Conservation (phyloP, 1,140 invertebrate genomes). For the Saccostrea cuccullata region DNA sequence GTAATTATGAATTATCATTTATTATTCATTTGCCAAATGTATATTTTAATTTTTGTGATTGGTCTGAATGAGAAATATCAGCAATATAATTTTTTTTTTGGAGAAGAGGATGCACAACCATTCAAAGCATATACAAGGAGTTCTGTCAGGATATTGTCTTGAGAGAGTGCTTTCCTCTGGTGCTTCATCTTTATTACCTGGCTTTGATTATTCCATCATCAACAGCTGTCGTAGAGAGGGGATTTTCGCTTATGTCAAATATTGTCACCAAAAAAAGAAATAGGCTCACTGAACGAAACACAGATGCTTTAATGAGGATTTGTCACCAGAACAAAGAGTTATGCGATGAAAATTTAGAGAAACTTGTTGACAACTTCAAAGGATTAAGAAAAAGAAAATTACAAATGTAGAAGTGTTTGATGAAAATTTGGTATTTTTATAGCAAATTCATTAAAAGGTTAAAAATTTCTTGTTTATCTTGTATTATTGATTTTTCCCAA, state of each 20-base stretch:
- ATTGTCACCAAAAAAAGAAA: slow-evolving; percentile 40
- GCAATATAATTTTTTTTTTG: neutral
- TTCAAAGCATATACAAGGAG: slow-evolving; percentile 4
- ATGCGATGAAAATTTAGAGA: too few species aligned
- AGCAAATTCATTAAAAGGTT: too few species aligned
- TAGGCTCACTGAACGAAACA: slow-evolving; percentile 31
- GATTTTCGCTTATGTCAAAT: slow-evolving; percentile 37
- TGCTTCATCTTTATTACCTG: slow-evolving; percentile 3
- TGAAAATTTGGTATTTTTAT: too few species aligned
- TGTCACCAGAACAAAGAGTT: slow-evolving; percentile 41
- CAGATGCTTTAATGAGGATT: slow-evolving; percentile 14
- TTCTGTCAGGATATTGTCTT: slow-evolving; percentile 30
- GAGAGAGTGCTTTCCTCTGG: slow-evolving; percentile 37
- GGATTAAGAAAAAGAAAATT: too few species aligned
- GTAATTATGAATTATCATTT: too few species aligned
- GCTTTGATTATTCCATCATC: slow-evolving; percentile 46
- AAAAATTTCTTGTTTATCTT: too few species aligned
- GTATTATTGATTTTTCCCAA: too few species aligned
- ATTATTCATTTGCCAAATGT: too few species aligned
- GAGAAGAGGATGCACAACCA: neutral
- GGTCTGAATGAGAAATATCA: too few species aligned
- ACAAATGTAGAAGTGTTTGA: too few species aligned
- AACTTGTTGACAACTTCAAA: too few species aligned
- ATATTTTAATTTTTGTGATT: too few species aligned
- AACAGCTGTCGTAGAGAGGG: slow-evolving; percentile 48